Base-by-base conservation (phyloP, 2,888 invertebrate species). In the Synanthedon myopaeformis region DNA sequence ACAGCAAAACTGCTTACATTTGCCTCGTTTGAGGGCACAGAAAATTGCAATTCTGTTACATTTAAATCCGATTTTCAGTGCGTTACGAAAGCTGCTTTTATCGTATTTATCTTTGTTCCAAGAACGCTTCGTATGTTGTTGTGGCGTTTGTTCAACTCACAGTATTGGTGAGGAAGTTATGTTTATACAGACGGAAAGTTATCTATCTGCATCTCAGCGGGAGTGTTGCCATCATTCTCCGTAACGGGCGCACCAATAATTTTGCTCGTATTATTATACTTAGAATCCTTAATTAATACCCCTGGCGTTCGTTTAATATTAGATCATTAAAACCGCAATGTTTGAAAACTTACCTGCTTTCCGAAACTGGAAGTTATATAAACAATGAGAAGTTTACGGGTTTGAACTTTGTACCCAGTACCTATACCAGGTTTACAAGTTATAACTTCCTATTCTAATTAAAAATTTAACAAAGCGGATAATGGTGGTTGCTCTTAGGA, bases 281-380 rank as follows among this genome's bases (percentile, higher is more conserved):
- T 69, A 66, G 78, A 79, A 82, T 83, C 79, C 75, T 76, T 86
- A 86, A 86, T 86, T 83, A 86, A 82, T 83, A 82, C 82, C 82
- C 73, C 65, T 74, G 72, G 72, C 79, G 81, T 83, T 79, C 82
- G 78, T 85, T 80, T 83, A 85, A 87, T 87, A 86, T 85, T 86
- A 83, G 82, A 87, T 86, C 85, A 86, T 85, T 86, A 85, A 84
- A 86, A 79, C 87, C 86, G 74, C 85, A 79, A 82, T 82, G 86
- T 86, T 83, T 76, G 70, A 78, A 80, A 85, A 85, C 85, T 86
- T 86, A 80, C 81, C 81, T 84, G 82, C 79, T 81, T 78, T 77
- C 71, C 70, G 64, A 73, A 73, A 75, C 79, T 74, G 68, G 63
- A 80, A 82, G 81, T 86, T 82, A 71, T 74, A 82, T 81, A 84